phyloP scores from a whole-genome alignment of 2,113 vertebrate genomes.

The Dendrocopos noguchii region DNA sequence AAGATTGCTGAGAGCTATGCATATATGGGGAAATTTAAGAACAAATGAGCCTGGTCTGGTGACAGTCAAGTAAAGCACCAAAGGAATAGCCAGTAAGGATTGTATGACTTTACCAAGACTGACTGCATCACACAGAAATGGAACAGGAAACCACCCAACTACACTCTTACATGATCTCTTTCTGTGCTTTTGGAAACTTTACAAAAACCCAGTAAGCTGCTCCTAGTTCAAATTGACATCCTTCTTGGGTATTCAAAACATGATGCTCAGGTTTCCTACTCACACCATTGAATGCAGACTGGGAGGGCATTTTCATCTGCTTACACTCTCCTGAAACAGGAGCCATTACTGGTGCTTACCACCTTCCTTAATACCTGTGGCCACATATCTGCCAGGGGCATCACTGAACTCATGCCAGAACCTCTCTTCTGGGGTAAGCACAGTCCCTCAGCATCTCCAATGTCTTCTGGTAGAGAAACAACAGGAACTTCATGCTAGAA shows the following conservation, averaged over 20 bases:
- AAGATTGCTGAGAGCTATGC: not conserved
- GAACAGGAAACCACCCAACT: not conserved
- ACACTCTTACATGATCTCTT: not conserved
- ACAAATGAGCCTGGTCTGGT: not conserved
- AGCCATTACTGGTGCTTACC: not conserved
- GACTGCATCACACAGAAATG: not conserved
- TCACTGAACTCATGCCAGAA: rapidly evolving
- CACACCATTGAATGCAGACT: not conserved
- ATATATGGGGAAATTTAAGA: not conserved
- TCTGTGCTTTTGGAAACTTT: not conserved
- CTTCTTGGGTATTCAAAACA: not conserved
- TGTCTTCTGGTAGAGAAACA: not conserved
- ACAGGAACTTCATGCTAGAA: not conserved
- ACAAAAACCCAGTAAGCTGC: not conserved
- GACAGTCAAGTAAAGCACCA: not conserved
- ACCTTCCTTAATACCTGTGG: not conserved
- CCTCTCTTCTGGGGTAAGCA: not conserved
- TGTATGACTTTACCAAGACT: not conserved
- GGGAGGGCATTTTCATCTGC: not conserved
- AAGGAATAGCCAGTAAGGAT: not conserved
- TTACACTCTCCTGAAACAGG: rapidly evolving
- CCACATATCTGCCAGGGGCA: rapidly evolving
- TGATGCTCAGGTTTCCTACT: not conserved
- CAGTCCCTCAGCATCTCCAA: not conserved
- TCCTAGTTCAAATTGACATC: not conserved